A percentile compares a stretch with the other conserved stretches of the same genome.
These are phyloP conservation scores for Antedon bifida DNA, from an alignment of 35 echinoderm and acorn worm species.

Conservation along the genomic window DNA sequence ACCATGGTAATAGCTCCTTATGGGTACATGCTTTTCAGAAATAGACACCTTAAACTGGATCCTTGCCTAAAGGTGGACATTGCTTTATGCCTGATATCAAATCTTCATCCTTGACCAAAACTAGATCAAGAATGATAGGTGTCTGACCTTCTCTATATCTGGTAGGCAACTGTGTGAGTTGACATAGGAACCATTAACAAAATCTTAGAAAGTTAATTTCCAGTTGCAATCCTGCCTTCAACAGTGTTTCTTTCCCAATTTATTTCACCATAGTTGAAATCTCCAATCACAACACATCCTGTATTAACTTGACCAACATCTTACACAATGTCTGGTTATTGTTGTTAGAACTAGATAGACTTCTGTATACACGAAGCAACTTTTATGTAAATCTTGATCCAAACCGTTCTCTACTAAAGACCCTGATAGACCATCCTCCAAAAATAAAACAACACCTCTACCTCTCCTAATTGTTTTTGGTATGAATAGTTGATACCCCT, in stretches of 20 bases:
- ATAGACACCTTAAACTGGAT: neutral
- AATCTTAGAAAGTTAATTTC: neutral
- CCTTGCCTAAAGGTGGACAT: neutral
- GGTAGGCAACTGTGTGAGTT: neutral
- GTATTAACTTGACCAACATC: neutral
- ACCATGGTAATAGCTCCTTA: slow-evolving; percentile 8
- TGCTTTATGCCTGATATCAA: neutral
- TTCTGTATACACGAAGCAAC: neutral
- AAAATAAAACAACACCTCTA: neutral
- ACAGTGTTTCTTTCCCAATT: neutral
- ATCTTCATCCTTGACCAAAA: neutral
- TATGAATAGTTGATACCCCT: neutral
- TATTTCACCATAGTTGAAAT: neutral
- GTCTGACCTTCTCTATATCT: slow-evolving; percentile 4
- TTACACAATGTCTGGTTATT: neutral
- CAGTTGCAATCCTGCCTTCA: neutral
- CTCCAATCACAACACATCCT: neutral
- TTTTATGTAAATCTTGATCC: neutral
- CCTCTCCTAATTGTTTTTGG: neutral
- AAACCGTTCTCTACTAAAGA: neutral
- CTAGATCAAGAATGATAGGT: slow-evolving; percentile 9
- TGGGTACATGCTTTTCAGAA: neutral
- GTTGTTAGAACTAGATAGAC: neutral
- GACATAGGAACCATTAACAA: neutral
- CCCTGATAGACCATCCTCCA: neutral